Evolutionary conservation across 92 coral and sea anemone genomes (phyloP).

Genomic region (Porites evermanni): DNA sequence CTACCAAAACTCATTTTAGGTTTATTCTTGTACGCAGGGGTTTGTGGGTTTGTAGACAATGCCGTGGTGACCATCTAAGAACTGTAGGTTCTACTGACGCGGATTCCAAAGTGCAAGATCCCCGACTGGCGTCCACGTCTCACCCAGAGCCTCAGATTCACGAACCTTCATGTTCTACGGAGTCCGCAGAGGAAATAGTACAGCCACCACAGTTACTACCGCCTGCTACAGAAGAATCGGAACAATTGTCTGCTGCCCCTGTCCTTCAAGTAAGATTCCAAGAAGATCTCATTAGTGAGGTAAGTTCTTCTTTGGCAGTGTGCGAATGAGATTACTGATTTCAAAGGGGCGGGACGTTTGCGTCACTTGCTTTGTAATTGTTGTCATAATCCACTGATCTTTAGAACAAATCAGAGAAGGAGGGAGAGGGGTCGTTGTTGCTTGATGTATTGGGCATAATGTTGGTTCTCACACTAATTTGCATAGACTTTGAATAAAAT

Average conservation of each 20-base stretch:
- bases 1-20: not conserved
- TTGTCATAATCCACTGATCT: constrained; percentile 17
- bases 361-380: constrained; percentile 18
- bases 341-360: constrained; percentile 28
- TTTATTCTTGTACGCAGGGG: constrained; percentile 19
- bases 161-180: constrained; percentile 30
- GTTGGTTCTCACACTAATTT: not conserved
- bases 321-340: constrained; percentile 22
- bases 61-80: not conserved
- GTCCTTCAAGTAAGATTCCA: constrained; percentile 32
- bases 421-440: constrained; percentile 13
- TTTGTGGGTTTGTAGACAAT: not conserved
- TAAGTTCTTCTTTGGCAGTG: constrained; percentile 28
- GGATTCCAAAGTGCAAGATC: constrained; percentile 23
- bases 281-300: constrained; percentile 37
- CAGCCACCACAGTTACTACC: constrained; percentile 21
- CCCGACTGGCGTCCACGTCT: constrained; percentile 24
- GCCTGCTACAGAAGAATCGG: constrained; percentile 31
- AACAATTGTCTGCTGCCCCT: constrained; percentile 30
- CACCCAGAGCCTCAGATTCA: constrained; percentile 29
- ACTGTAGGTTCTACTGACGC: constrained; percentile 13
- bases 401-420: not conserved
- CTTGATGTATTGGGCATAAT: constrained; percentile 8
- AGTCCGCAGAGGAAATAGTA: constrained; percentile 30
- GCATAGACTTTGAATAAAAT: constrained; percentile 7